Evolutionary conservation across 2,113 vertebrate genomes (phyloP).

Genomic region (Benitochromis conjunctus): DNA sequence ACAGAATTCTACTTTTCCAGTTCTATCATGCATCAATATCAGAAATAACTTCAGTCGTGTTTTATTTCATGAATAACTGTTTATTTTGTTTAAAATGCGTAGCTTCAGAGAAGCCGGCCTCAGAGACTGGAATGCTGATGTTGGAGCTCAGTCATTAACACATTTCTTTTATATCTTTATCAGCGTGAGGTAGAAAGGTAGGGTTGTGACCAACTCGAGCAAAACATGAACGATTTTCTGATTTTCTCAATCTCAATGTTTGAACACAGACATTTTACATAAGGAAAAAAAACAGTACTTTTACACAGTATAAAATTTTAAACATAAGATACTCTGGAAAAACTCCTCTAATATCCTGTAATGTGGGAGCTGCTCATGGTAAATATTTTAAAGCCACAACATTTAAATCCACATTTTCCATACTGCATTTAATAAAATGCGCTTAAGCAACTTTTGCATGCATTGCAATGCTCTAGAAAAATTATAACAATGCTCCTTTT

Average conservation of each 20-base stretch:
- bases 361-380: conserved; percentile 78
- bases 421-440: conserved; percentile 93
- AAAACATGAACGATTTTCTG: conserved; percentile 21
- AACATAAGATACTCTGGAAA: conserved; percentile 1
- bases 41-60: conserved; percentile 7
- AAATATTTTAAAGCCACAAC: conserved; percentile 83
- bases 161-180: conserved; percentile 40
- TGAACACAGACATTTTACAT: conserved; percentile 26
- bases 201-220: conserved; percentile 39
- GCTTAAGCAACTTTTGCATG: conserved; percentile 86
- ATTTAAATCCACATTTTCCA: conserved; percentile 77
- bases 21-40: not conserved
- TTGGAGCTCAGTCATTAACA: conserved; percentile 43
- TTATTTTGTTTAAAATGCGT: conserved; percentile 47
- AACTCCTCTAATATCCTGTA: conserved; percentile 62
- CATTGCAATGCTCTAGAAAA: conserved; percentile 90
- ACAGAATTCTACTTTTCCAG: not conserved
- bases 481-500: conserved; percentile 84
- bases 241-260: conserved; percentile 5
- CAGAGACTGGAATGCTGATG: conserved; percentile 56
- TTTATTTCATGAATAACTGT: conserved; percentile 40
- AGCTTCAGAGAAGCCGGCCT: conserved; percentile 44
- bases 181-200: conserved; percentile 69
- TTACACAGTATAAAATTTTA: conserved; percentile 39
- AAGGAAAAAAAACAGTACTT: conserved; percentile 4